Evolutionary conservation across 2,797 vertebrate species (phyloP), one percentile per base, ranked within the genome.

Genomic region (Muscicapa comitata): DNA sequence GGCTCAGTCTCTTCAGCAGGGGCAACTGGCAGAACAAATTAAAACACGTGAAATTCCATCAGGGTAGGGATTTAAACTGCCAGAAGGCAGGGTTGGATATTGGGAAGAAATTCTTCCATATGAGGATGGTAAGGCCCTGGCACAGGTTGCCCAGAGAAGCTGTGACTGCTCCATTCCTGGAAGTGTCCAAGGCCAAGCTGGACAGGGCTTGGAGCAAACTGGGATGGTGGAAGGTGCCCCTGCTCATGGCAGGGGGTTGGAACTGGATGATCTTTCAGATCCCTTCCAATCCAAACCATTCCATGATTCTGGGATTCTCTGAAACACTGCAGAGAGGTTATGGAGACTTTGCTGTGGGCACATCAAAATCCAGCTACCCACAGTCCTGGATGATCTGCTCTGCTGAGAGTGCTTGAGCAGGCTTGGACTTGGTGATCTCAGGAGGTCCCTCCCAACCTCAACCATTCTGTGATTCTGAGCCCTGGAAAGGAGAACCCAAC

Each of bases 121-220:
- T 9, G 21, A 58, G 33, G 20, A 3, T 71, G 43, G 6, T 0
- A 5, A 14, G 43, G n/a, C 14, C 17, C n/a, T 70, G 50, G n/a
- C 23, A 37, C 16, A 43, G 21, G 13, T 0, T 68, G 10, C 9
- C 15, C 77, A 48, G 57, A 38, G 55, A 20, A 75, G 37, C 37
- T 89, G 37, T 33, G 55, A 2, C 8, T 76, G 24, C n/a, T 6
- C 8, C 37, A 45, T 3, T 8, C 13, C 57, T 51, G 17, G 8
- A 16, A 70, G 3, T 33, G 28, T 50, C 10, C 55, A 15, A 43
- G 42, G 43, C 7, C 19, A 33, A 37, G 19, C 0, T 75, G 78
- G 24, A 38, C 0, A 0, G 13, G 6, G 24, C 11, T 72, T 65
- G 17, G 28, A 63, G 17, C 13, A 62, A 0, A 5, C 37, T 63